These are phyloP conservation scores for Leptopilina drosophilae DNA, from an alignment of 2,888 invertebrate genomes.

Conservation along the genomic window DNA sequence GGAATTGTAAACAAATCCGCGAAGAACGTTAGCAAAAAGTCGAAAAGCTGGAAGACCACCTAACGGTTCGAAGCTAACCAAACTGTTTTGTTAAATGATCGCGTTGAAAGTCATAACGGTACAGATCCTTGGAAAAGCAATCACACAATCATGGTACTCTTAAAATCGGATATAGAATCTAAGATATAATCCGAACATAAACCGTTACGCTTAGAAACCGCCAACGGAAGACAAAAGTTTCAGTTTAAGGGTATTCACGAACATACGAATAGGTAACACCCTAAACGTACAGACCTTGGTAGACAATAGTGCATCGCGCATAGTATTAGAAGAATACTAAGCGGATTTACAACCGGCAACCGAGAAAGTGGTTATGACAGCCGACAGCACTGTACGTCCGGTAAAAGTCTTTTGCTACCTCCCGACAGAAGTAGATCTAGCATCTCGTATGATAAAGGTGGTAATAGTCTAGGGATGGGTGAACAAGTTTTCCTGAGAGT, in stretches of 20 bases:
- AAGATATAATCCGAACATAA: no score
- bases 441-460: background rate
- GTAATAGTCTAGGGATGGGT: background rate
- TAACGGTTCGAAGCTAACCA: no score
- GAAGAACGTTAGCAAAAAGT: no score
- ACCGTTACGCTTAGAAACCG: no score
- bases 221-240: background rate
- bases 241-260: background rate
- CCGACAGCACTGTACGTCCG: background rate
- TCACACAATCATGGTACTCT: no score
- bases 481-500: no score
- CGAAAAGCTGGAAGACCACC: no score
- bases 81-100: no score
- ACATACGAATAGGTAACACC: background rate
- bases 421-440: background rate
- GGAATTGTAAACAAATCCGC: no score
- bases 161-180: no score
- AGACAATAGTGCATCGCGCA: background rate
- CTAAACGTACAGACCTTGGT: background rate
- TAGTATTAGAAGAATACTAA: background rate
- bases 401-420: background rate
- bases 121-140: no score
- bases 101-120: no score
- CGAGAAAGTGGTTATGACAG: background rate
- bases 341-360: background rate